phyloP scores from a whole-genome alignment of 2,888 invertebrate genomes.

The Erebia aethiops region DNA sequence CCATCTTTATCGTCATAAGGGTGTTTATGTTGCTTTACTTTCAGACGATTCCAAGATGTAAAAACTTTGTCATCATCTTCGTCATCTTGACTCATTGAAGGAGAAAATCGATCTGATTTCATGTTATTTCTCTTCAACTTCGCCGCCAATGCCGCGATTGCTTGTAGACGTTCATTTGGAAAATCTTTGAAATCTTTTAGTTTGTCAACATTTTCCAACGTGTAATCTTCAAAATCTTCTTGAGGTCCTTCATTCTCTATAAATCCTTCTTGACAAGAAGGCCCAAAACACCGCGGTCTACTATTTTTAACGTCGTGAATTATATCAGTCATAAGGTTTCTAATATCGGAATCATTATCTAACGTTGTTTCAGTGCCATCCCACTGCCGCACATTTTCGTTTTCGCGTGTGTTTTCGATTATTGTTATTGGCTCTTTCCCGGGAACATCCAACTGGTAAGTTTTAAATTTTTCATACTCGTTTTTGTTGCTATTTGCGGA shows the following conservation, averaged over 20 bases:
- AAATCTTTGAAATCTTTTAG: conserved; percentile 73
- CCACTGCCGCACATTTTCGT: conserved; percentile 47
- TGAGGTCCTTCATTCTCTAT: conserved; percentile 68
- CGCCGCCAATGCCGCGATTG: conserved; percentile 71
- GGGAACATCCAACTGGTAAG: conserved; percentile 81
- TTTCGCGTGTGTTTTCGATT: conserved; percentile 71
- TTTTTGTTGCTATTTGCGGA: conserved; percentile 57
- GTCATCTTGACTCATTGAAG: conserved; percentile 48
- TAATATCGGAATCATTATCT: conserved; percentile 61
- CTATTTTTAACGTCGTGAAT: conserved; percentile 66
- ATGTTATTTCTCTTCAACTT: conserved; percentile 76
- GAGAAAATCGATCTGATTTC: conserved; percentile 53
- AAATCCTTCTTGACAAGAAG: conserved; percentile 72
- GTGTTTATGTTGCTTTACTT: conserved; percentile 82
- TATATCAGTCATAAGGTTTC: conserved; percentile 72
- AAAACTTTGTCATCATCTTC: conserved; percentile 63
- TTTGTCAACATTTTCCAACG: conserved; percentile 82
- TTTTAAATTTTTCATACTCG: conserved; percentile 66
- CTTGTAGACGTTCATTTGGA: conserved; percentile 71
- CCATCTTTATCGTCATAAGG: conserved; percentile 88
- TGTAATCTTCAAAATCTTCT: conserved; percentile 83
- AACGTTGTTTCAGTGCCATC: conserved; percentile 50
- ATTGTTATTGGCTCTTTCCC: conserved; percentile 83
- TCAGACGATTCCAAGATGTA: conserved; percentile 79
- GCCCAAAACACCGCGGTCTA: conserved; percentile 72